Evolutionary conservation across 2,888 invertebrate species (phyloP).

Genomic region (Noctua comes): DNA sequence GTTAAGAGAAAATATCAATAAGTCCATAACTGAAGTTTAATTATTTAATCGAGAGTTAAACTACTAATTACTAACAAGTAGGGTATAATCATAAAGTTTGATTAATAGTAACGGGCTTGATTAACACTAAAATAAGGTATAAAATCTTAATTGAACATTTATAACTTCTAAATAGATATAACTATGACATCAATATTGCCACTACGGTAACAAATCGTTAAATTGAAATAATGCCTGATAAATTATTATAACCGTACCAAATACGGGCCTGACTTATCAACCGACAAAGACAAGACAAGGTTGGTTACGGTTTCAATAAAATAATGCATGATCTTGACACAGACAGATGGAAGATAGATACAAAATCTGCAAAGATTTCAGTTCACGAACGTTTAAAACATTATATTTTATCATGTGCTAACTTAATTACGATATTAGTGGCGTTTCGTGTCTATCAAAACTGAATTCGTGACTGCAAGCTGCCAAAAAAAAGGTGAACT

Average conservation of each 20-base stretch:
- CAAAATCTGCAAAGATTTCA: conserved; percentile 38
- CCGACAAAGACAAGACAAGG: conserved; percentile 51
- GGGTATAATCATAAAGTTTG: conserved; percentile 23
- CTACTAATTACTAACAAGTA: conserved; percentile 15
- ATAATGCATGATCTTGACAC: conserved; percentile 55
- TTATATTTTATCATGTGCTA: conserved; percentile 60
- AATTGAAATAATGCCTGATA: conserved; percentile 33
- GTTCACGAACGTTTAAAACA: conserved; percentile 39
- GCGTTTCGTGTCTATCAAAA: conserved; percentile 66
- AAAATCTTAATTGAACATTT: conserved; percentile 35
- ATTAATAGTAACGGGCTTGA: conserved; percentile 21
- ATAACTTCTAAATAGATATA: conserved; percentile 26
- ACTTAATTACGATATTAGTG: conserved; percentile 62
- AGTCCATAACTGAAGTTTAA: neutral
- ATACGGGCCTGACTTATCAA: conserved; percentile 49
- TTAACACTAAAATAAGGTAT: conserved; percentile 25
- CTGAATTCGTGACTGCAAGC: conserved; percentile 70
- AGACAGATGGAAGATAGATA: conserved; percentile 19
- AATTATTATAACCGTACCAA: conserved; percentile 27
- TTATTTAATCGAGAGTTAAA: neutral
- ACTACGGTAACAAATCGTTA: conserved; percentile 24
- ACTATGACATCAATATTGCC: conserved; percentile 27
- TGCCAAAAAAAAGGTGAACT: conserved; percentile 69
- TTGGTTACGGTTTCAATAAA: conserved; percentile 56
- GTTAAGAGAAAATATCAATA: neutral